These are phyloP conservation scores for Coelopa pilipes DNA, from an alignment of 2,888 invertebrate species.

Conservation along the genomic window DNA sequence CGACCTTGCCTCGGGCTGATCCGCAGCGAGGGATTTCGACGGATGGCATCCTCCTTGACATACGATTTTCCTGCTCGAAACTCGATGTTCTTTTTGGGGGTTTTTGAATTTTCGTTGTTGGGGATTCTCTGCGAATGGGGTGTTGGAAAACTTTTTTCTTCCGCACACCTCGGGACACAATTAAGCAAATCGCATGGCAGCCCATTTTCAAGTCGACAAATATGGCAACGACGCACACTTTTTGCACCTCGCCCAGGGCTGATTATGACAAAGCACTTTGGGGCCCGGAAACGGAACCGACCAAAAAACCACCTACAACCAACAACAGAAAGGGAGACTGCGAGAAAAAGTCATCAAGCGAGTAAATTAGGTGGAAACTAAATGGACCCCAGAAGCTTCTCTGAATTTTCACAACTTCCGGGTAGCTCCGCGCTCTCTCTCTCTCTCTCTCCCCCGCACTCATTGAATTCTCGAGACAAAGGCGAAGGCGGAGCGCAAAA, in stretches of 20 bases:
- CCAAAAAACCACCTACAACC: conserved; percentile 3
- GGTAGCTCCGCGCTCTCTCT: neutral
- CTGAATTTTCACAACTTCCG: neutral
- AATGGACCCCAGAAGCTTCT: neutral
- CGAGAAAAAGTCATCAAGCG: conserved; percentile 22
- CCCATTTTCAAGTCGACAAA: conserved; percentile 64
- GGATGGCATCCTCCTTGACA: too few species aligned
- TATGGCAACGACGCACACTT: conserved; percentile 49
- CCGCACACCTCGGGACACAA: conserved; percentile 14
- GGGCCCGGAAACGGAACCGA: neutral
- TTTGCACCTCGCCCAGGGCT: conserved; percentile 58
- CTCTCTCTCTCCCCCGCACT: too few species aligned
- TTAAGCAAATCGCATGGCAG: conserved; percentile 59
- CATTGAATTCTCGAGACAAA: too few species aligned
- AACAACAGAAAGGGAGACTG: neutral
- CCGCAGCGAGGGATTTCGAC: too few species aligned
- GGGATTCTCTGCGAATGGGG: too few species aligned
- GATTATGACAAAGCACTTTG: conserved; percentile 63
- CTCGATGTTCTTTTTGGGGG: too few species aligned
- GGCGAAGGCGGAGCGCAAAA: too few species aligned
- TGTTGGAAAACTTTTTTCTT: neutral
- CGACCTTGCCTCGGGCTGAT: too few species aligned
- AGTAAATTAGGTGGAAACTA: conserved; percentile 31
- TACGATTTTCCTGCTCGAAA: too few species aligned
- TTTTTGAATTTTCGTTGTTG: too few species aligned